Base-by-base conservation (phyloP, 2,888 invertebrate species). In the Piscicola geometra region DNA sequence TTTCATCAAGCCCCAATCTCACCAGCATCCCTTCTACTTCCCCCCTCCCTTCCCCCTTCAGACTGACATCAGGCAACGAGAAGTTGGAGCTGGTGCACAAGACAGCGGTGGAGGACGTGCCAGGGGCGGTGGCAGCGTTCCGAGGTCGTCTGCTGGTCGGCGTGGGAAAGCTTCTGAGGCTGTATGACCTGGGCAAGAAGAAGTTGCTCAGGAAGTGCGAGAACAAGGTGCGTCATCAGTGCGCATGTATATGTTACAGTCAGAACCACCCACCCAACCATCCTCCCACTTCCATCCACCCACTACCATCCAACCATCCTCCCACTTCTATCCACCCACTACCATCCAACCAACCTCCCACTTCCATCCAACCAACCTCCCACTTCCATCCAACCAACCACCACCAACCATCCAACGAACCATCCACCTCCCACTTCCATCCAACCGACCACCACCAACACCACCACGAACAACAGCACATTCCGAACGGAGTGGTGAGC, bases 171-270 rank as follows among this genome's bases (percentile, higher is more conserved):
- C 91, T 93, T 88, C 87, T 99, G 33, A 88, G 98, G 74, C 89
- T 99, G 52, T 99, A 99, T 84, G 98, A 99, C 84, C 89, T 97
- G 82, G 99, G 99, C 76, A 94, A 93, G 86, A 93, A 97, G 85
- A 99, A 99, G 86, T 87, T 99, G 76, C 86, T 99, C 68, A 89
- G 97, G 74, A 99, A 99, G 87, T 98, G 98, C 87, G 99, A 99
- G 87, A 99, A 99, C 83, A 92, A 92, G 60, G 60, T 56, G 9
- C 15, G 5, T 5, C 15, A 15, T 41, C 9, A 9, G 41, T 41
- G 41, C 15, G 41, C 15, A 15, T 41, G 41, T 41, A 15, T 41
- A 15, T 41, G 41, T 41, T 5, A 9, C 9, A 41, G 15, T 15
- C 5, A 5, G 41, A 5, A 9, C 15, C 41, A 41, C 41, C 41